phyloP scores from a whole-genome alignment of 2,113 vertebrate species.

The Chroicocephalus ridibundus region DNA sequence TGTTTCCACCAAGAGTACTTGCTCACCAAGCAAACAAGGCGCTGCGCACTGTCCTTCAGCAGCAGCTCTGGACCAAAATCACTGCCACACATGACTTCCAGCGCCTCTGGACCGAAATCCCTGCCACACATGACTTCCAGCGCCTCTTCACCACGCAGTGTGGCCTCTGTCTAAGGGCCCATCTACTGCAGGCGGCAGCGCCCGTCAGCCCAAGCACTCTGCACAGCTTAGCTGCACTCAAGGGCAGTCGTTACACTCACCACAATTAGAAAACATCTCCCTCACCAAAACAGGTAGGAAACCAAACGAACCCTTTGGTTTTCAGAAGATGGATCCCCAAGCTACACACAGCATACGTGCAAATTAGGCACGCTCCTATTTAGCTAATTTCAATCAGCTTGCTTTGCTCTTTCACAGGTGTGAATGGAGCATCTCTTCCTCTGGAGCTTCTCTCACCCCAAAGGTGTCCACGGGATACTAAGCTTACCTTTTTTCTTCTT shows the following conservation, averaged over 20 bases:
- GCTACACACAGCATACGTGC: neutral
- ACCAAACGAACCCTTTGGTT: neutral
- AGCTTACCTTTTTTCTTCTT: neutral
- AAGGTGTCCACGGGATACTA: neutral
- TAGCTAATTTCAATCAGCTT: neutral
- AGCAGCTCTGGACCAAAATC: neutral
- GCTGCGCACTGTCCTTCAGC: neutral
- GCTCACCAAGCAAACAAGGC: neutral
- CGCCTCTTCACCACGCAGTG: neutral
- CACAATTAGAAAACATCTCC: neutral
- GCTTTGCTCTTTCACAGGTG: neutral
- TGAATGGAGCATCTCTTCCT: neutral
- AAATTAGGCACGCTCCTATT: neutral
- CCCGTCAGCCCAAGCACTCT: neutral
- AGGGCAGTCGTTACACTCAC: neutral
- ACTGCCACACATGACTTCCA: fast-evolving
- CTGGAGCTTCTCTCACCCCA: neutral
- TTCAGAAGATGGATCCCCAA: neutral
- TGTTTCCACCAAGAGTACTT: neutral
- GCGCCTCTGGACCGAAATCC: neutral
- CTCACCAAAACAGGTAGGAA: neutral
- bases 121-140: fast-evolving
- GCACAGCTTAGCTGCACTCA: neutral
- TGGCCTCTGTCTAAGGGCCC: fast-evolving
- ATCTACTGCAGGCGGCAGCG: fast-evolving